Evolutionary conservation across 2,888 invertebrate species (phyloP).

Genomic region (Ophonus ardosiacus): DNA sequence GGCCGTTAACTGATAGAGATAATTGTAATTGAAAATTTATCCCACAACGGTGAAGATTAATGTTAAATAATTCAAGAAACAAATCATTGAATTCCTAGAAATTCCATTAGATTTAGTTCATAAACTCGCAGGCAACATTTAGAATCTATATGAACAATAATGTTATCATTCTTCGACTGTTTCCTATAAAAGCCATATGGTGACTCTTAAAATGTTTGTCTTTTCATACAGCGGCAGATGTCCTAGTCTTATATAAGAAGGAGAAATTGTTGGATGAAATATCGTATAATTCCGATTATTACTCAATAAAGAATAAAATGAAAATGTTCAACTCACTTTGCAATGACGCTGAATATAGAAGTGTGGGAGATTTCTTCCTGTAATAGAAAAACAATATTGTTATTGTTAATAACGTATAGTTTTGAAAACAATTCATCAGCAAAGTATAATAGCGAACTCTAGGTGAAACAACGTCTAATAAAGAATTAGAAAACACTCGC

Average conservation of each 20-base stretch:
- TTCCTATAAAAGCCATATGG: neutral
- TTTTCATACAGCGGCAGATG: neutral
- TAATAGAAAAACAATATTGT: neutral
- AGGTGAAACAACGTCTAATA: too few relatives aligned
- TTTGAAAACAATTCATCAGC: too few relatives aligned
- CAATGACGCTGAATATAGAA: neutral
- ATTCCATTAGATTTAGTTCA: neutral
- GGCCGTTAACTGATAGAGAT: constrained; percentile 1
- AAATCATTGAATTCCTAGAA: neutral
- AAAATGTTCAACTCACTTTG: neutral
- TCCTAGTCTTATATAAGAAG: neutral
- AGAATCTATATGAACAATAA: too few relatives aligned
- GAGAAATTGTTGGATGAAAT: neutral
- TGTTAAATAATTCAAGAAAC: neutral
- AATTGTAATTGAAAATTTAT: constrained; percentile 2
- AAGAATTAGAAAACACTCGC: too few relatives aligned
- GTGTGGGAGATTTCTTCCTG: neutral
- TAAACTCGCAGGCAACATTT: neutral
- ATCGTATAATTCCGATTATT: neutral
- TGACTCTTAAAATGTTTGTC: neutral
- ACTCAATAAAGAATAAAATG: neutral
- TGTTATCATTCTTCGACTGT: neutral
- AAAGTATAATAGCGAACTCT: too few relatives aligned
- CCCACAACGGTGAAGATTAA: neutral
- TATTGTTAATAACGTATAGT: too few relatives aligned